These are phyloP conservation scores for Proteles cristata DNA, from an alignment of 2,113 vertebrate genomes.

Conservation along the genomic window DNA sequence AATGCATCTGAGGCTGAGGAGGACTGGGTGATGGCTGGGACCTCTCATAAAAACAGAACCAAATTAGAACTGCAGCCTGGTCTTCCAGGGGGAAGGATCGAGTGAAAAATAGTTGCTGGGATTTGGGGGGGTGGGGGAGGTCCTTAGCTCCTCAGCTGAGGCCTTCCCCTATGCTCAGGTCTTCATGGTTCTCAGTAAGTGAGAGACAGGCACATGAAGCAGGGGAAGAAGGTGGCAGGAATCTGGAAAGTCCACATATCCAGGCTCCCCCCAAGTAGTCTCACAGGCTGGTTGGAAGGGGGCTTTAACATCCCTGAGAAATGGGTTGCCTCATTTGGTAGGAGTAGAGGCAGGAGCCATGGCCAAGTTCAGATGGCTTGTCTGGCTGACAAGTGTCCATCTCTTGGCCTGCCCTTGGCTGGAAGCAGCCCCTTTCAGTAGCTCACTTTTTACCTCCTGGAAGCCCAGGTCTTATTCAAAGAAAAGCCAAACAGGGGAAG, in stretches of 20 bases:
- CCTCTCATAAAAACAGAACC: background rate
- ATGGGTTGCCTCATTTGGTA: background rate
- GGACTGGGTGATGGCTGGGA: background rate
- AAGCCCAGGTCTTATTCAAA: constrained; percentile 25
- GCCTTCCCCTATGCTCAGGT: background rate
- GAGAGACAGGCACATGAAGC: background rate
- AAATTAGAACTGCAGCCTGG: background rate
- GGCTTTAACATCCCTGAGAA: background rate
- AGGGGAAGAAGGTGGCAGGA: background rate
- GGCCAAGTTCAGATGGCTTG: background rate
- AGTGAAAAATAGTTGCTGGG: background rate
- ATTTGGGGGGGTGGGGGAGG: background rate
- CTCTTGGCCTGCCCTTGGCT: background rate
- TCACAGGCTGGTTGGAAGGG: background rate
- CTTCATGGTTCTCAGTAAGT: background rate
- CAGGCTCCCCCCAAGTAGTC: background rate
- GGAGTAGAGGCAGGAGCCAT: background rate
- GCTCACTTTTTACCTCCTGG: background rate
- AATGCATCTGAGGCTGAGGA: constrained; percentile 12
- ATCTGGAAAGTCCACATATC: background rate
- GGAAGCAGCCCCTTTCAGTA: constrained; percentile 8
- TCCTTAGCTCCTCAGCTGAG: background rate
- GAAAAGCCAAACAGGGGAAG: constrained; percentile 40
- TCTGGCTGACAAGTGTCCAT: background rate
- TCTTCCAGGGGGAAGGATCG: constrained; percentile 4